Evolutionary conservation across 2,797 vertebrate species (phyloP).

Genomic region (Eleutherodactylus coqui): DNA sequence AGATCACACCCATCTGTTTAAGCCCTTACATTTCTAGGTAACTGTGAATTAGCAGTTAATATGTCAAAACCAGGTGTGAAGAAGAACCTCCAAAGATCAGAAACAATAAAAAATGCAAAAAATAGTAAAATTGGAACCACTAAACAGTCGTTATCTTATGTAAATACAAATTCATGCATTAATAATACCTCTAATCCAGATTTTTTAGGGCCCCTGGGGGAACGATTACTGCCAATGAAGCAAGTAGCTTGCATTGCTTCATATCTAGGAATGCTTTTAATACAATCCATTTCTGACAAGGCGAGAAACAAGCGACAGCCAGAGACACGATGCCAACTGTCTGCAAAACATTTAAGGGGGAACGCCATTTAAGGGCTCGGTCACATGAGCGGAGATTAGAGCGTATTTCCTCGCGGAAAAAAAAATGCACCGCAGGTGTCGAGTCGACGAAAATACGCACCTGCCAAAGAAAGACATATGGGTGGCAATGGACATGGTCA

Average conservation of each 20-base stretch:
- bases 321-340: neutral
- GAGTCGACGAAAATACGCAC: too few species aligned
- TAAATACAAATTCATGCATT: neutral
- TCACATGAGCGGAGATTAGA: too few species aligned
- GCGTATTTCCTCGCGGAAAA: too few species aligned
- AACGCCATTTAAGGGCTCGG: neutral
- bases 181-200: neutral
- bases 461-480: too few species aligned
- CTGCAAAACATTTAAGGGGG: neutral
- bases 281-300: neutral
- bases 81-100: too few species aligned
- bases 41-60: too few species aligned
- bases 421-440: too few species aligned
- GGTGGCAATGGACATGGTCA: too few species aligned
- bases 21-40: too few species aligned
- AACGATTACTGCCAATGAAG: neutral
- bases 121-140: neutral
- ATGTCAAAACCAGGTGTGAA: too few species aligned
- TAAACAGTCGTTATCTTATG: neutral
- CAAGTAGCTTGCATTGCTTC: neutral
- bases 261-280: slow-evolving; percentile 40
- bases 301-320: neutral
- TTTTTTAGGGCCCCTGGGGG: neutral
- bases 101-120: too few species aligned
- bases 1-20: too few species aligned